A percentile compares a stretch with the other conserved stretches of the same genome.
Conservation (phyloP, 2,888 invertebrate species). For the Archaeoteleia sp. region DNA sequence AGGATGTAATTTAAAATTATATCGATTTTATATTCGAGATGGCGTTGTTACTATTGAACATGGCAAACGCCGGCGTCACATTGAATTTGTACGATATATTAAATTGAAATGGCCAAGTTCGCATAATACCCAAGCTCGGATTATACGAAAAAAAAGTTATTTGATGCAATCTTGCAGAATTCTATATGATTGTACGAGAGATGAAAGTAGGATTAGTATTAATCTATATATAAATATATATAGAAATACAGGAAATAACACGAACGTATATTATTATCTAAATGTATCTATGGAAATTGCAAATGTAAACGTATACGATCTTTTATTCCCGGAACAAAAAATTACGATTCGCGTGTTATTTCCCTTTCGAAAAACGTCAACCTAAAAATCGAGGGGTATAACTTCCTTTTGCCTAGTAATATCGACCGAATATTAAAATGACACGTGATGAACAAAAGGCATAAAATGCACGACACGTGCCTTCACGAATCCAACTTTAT, state of each 20-base stretch:
- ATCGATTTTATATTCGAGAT: conserved; percentile 1
- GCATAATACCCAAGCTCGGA: conserved; percentile 14
- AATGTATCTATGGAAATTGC: too few relatives aligned
- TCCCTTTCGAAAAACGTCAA: conserved; percentile 21
- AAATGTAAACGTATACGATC: too few relatives aligned
- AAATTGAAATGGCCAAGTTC: conserved; percentile 16
- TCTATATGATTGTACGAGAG: too few relatives aligned
- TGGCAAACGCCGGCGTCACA: conserved; percentile 4
- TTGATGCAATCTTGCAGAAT: too few relatives aligned
- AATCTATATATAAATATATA: too few relatives aligned
- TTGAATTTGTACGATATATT: conserved; percentile 17
- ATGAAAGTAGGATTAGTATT: too few relatives aligned
- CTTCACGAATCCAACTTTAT: conserved; percentile 21
- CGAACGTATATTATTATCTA: too few relatives aligned
- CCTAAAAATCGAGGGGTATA: conserved; percentile 23
- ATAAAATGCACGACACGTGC: conserved; percentile 69
- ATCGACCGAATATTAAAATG: conserved; percentile 64
- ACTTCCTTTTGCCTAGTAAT: conserved; percentile 22
- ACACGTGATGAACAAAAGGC: conserved; percentile 70
- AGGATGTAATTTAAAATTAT: too few relatives aligned
- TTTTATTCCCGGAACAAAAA: background rate
- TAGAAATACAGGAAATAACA: too few relatives aligned
- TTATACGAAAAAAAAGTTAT: too few relatives aligned
- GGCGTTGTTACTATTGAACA: too few relatives aligned
- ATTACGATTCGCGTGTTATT: conserved; percentile 16